phyloP scores from a whole-genome alignment of 2,888 invertebrate species.

The Athalia cordata region DNA sequence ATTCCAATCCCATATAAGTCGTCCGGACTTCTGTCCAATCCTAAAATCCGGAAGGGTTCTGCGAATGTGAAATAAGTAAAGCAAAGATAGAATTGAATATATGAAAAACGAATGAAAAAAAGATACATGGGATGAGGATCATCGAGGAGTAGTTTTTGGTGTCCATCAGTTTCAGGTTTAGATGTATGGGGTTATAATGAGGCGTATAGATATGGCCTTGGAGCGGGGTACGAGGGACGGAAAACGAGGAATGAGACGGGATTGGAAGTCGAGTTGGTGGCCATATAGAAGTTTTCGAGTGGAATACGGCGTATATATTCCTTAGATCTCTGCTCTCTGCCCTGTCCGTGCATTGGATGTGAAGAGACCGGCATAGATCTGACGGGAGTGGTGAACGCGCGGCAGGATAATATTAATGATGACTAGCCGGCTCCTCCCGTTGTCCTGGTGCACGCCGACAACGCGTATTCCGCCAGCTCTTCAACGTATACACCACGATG shows the following conservation, averaged over 20 bases:
- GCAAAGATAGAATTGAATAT: too few relatives aligned
- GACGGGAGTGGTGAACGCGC: conserved; percentile 66
- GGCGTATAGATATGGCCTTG: conserved; percentile 22
- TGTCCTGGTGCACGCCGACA: conserved; percentile 44
- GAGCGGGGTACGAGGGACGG: not conserved
- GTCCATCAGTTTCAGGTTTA: conserved; percentile 29
- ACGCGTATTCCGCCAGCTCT: conserved; percentile 36
- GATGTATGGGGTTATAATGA: conserved; percentile 40
- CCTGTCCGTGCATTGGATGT: conserved; percentile 54
- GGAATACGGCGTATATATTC: conserved; percentile 10
- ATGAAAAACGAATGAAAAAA: not conserved
- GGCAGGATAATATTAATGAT: conserved; percentile 70
- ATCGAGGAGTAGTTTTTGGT: not conserved
- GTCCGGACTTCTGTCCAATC: too few relatives aligned
- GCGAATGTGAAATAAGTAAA: too few relatives aligned
- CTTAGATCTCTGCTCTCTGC: too few relatives aligned
- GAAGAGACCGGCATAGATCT: conserved; percentile 70
- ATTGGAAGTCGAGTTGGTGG: conserved; percentile 28
- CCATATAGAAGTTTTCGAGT: conserved; percentile 18
- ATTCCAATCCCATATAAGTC: conserved; percentile 2
- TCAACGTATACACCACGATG: conserved; percentile 6
- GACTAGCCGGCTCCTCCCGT: conserved; percentile 55
- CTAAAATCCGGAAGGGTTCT: too few relatives aligned
- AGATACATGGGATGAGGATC: not conserved
- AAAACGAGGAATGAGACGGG: not conserved